Conservation (phyloP, 1,140 invertebrate genomes). For the Eufriesea mexicana region DNA sequence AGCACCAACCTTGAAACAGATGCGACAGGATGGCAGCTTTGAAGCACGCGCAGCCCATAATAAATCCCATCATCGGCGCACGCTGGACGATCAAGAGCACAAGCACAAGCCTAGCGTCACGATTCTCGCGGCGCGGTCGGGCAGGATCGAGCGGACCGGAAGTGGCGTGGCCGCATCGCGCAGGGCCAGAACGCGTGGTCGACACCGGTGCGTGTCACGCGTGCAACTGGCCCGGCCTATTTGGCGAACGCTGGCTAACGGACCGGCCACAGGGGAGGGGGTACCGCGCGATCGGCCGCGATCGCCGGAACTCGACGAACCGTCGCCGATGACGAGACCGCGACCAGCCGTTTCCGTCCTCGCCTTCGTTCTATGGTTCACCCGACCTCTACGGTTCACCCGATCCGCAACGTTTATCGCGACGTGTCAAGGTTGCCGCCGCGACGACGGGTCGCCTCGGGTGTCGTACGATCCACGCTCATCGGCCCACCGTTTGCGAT, state of each 20-base stretch:
- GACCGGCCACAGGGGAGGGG: not conserved
- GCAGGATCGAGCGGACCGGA: conserved; percentile 58
- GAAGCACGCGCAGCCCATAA: conserved; percentile 94
- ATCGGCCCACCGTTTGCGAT: too few species aligned
- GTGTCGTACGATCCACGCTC: not conserved
- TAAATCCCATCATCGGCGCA: conserved; percentile 83
- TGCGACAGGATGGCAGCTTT: conserved; percentile 87
- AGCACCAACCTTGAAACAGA: conserved; percentile 78
- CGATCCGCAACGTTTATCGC: not conserved
- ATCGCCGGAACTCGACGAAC: conserved; percentile 22
- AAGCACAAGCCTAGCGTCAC: conserved; percentile 5
- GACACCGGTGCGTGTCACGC: conserved; percentile 28
- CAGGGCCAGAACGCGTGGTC: conserved; percentile 53
- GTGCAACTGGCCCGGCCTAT: conserved; percentile 24
- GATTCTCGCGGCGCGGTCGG: conserved; percentile 15
- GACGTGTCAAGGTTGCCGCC: conserved; percentile 10
- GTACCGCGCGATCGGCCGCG: conserved; percentile 6
- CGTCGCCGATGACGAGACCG: not conserved
- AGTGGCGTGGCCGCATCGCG: conserved; percentile 70
- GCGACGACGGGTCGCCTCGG: not conserved
- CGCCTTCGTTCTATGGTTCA: not conserved
- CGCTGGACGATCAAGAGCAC: conserved; percentile 34
- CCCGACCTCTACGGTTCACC: too few species aligned
- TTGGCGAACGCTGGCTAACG: conserved; percentile 46
- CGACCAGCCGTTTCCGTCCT: not conserved